Conservation (phyloP, 2,888 invertebrate genomes). For the Dione vanillae region DNA sequence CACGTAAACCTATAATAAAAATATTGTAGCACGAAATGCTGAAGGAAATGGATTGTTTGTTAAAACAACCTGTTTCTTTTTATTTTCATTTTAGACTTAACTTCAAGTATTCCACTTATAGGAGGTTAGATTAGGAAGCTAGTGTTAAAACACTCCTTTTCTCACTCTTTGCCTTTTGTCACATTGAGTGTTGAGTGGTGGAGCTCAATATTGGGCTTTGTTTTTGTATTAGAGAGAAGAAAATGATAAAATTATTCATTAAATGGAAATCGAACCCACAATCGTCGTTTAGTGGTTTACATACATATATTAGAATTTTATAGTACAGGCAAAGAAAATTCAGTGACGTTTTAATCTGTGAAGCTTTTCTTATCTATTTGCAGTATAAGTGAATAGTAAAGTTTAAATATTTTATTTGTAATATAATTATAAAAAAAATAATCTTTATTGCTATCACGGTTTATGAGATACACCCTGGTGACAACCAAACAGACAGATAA, state of each 20-base stretch:
- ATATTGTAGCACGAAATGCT: not conserved
- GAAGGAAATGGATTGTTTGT: not conserved
- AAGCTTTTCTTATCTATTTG: too few species aligned
- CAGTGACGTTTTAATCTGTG: too few species aligned
- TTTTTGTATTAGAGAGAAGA: not conserved
- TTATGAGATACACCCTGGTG: too few species aligned
- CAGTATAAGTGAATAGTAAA: too few species aligned
- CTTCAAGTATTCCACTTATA: too few species aligned
- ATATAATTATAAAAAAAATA: too few species aligned
- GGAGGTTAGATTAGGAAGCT: too few species aligned
- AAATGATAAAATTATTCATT: not conserved
- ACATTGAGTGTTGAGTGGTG: not conserved
- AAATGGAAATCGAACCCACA: not conserved
- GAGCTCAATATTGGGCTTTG: not conserved
- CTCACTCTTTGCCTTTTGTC: not conserved
- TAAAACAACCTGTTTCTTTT: not conserved
- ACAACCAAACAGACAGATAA: too few species aligned
- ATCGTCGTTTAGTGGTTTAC: not conserved
- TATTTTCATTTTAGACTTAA: too few species aligned
- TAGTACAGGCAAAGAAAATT: too few species aligned
- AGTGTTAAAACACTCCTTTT: not conserved
- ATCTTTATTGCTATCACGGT: too few species aligned
- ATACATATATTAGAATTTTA: not conserved
- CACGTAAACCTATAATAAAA: constrained; percentile 15
- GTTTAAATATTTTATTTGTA: too few species aligned